Base-by-base conservation (phyloP, 2,888 invertebrate species). In the Lepetodrilus schrolli region DNA sequence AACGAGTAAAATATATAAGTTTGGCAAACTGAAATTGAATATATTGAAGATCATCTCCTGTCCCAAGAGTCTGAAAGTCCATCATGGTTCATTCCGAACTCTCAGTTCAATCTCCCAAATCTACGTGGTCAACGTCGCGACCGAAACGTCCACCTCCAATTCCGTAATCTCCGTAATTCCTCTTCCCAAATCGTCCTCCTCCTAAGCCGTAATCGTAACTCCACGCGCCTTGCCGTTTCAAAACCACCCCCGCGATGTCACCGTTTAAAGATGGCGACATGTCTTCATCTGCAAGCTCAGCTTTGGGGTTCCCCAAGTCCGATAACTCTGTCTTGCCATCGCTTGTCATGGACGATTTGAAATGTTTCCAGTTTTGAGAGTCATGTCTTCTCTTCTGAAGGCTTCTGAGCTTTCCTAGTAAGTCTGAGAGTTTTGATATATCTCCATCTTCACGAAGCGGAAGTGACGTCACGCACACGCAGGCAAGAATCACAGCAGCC, bases 191-290 rank as follows among this genome's bases (percentile, higher is more conserved):
- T 23, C 89, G 75, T 5, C 89, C 89, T 2, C 89, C 89, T 10
- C 89, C 89, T 36, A 88, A 84, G 7, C 89, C 89, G 73, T 89
- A 89, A 77, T 89, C 89, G 78, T 84, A 86, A 72, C 87, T 87
- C 88, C 88, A 88, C 4, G 82, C 80, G 1, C 87, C 86, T 72
- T 88, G 87, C 7, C 88, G 78, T 75, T 88, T 89, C n/a, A n/a
- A n/a, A 26, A 74, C 77, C 17, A 84, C 68, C 0, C 73, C 80
- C 36, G 76, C 78, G 10, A 50, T 74, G 4, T 73, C 72, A 20
- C 51, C 47, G n/a, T 68, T 66, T 3, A 73, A 68, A 4, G 48
- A 70, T 1, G 38, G 65, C 37, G 65, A 71, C 47, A 58, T 58
- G 43, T 43, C 43, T 26, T 58, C 58, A 1, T 58, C 58, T 34